These are phyloP conservation scores for Stomorhina lunata DNA, from an alignment of 2,888 invertebrate genomes.

Conservation along the genomic window DNA sequence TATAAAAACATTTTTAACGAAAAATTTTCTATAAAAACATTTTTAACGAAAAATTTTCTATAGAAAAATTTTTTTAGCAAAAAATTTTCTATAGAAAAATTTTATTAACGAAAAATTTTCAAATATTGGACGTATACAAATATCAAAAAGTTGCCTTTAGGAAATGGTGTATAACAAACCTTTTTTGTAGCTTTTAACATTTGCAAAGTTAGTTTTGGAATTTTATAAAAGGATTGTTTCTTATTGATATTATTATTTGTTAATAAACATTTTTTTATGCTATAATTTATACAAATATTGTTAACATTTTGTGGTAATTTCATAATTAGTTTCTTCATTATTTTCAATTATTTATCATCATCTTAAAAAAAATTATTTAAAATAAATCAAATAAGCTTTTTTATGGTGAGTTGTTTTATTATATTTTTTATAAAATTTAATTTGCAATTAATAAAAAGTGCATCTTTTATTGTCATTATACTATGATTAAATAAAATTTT, in stretches of 20 bases:
- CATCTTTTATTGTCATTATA: constrained; percentile 64
- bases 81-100: too few relatives aligned
- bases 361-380: constrained; percentile 34
- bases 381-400: constrained; percentile 49
- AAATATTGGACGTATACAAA: too few relatives aligned
- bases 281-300: constrained; percentile 50
- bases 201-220: neutral
- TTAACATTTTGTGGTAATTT: constrained; percentile 47
- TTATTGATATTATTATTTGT: neutral
- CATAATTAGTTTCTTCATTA: neutral
- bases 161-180: neutral
- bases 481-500: constrained; percentile 53
- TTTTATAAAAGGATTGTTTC: neutral
- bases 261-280: neutral
- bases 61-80: too few relatives aligned
- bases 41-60: too few relatives aligned
- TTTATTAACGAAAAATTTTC: neutral
- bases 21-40: too few relatives aligned
- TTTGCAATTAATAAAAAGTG: constrained; percentile 64
- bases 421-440: neutral
- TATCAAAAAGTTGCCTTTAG: neutral
- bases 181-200: neutral
- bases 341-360: neutral
- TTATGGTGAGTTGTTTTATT: neutral
- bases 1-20: too few relatives aligned